phyloP scores from a whole-genome alignment of 2,113 vertebrate species.

The Poeciliopsis occidentalis region DNA sequence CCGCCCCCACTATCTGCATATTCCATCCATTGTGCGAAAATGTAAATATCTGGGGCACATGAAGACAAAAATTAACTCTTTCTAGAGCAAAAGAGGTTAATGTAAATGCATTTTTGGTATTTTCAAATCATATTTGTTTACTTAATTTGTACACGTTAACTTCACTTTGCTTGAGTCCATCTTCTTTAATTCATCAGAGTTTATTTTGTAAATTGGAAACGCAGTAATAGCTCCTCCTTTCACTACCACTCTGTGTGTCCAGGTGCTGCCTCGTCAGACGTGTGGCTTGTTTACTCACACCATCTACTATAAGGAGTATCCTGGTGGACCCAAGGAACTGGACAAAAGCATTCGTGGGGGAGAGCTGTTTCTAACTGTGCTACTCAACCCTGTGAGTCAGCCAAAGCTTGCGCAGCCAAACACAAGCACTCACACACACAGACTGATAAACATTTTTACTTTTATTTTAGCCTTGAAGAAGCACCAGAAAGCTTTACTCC shows the following conservation, averaged over 20 bases:
- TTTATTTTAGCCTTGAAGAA: constrained; percentile 44
- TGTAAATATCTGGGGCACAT: too few relatives aligned
- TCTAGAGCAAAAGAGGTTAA: too few relatives aligned
- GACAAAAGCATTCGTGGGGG: constrained; percentile 96
- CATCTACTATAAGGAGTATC: constrained; percentile 98
- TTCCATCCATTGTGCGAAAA: neutral
- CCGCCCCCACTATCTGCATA: too few relatives aligned
- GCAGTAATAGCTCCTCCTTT: neutral
- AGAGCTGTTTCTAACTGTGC: constrained; percentile 94
- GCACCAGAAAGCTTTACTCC: constrained; percentile 30
- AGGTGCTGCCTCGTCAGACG: constrained; percentile 97
- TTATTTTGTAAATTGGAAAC: neutral
- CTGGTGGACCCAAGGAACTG: constrained; percentile 93
- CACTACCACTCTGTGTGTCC: constrained; percentile 42
- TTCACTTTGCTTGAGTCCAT: neutral
- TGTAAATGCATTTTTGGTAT: too few relatives aligned
- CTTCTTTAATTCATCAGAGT: neutral
- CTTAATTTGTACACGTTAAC: neutral
- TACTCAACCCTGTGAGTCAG: constrained; percentile 94
- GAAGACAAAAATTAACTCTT: too few relatives aligned
- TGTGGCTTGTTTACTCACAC: constrained; percentile 98
- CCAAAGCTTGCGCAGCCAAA: constrained; percentile 3
- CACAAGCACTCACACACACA: constrained; percentile 1
- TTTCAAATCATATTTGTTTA: neutral
- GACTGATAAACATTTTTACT: constrained; percentile 26